A percentile compares a stretch with the other conserved stretches of the same genome.
These are phyloP conservation scores for Pseudanteris insignis DNA, from an alignment of 2,888 invertebrate genomes.

Conservation along the genomic window DNA sequence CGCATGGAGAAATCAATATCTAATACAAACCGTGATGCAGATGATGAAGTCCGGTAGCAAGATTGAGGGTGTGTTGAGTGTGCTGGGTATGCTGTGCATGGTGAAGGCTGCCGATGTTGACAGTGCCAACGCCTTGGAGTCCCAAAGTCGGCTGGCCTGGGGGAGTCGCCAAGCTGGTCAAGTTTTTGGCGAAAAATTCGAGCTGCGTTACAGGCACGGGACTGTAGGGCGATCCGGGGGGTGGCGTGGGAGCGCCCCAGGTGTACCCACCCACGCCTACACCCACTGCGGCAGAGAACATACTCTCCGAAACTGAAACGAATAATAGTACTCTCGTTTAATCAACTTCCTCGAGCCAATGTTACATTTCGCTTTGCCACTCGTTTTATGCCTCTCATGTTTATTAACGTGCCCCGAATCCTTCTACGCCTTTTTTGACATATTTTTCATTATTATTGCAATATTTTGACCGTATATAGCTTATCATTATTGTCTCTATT, in stretches of 20 bases:
- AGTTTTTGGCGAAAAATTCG: constrained; percentile 70
- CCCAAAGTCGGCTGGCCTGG: constrained; percentile 59
- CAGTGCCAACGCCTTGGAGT: constrained; percentile 60
- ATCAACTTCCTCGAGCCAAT: constrained; percentile 5
- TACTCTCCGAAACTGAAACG: constrained; percentile 73
- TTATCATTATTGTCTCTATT: no score
- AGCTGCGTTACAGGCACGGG: constrained; percentile 75
- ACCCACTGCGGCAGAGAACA: constrained; percentile 72
- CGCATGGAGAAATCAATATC: constrained; percentile 20
- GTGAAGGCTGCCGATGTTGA: constrained; percentile 61
- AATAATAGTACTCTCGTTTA: constrained; percentile 23
- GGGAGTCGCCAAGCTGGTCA: constrained; percentile 60
- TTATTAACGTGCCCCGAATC: background rate
- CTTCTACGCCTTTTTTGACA: background rate
- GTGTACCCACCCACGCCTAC: constrained; percentile 68
- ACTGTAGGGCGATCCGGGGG: constrained; percentile 73
- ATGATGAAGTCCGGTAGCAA: constrained; percentile 60
- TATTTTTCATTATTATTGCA: background rate
- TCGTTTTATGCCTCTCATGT: background rate
- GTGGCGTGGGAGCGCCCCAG: constrained; percentile 75
- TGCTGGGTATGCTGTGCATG: constrained; percentile 57
- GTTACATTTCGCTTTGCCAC: background rate
- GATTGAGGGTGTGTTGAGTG: constrained; percentile 60
- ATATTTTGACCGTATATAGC: no score
- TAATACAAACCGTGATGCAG: constrained; percentile 60